Evolutionary conservation across 1,140 invertebrate species (phyloP), one percentile per base, ranked within the genome.

Genomic region (Bombus confusus): DNA sequence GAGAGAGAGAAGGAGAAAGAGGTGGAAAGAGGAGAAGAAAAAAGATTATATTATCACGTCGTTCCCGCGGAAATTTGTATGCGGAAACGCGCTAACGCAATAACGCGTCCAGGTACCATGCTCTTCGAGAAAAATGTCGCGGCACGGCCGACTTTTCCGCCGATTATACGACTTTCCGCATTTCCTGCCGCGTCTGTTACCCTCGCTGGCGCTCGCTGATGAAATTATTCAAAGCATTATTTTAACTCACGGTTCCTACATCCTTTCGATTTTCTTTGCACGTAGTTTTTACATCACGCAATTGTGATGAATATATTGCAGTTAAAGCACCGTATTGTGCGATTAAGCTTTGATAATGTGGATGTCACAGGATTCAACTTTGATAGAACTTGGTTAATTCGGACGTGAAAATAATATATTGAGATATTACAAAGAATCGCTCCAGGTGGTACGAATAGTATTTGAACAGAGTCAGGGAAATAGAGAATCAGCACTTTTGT

Each of bases 41-140:
- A 87, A 90, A 83, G 86, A 90, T 90, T 87, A 85, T 79, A 90
- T 90, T 90, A 90, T 87, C 86, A 79, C 88, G 81, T 87, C 85
- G 85, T 91, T 77, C 57, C 76, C 86, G 80, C 59, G 62, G 52
- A 88, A 87, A 87, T 86, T 87, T 86, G 87, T 91, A 83, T 87
- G 86, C 88, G 86, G 90, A 91, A 81, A 80, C 79, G 83, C 43
- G 80, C 73, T 74, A 82, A 84, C 57, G 89, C 80, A 87, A 87
- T 89, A 88, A 83, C 88, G 64, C 37, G 13, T 12, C 52, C 8
- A 31, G 72, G 39, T 34, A 43, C 69, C 6, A 37, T 34, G 80
- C 59, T 68, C n/a, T 37, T 12, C 39, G 39, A 34, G 52, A 64
- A 85, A 84, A 85, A 79, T 59, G 83, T 57, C 78, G 76, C 80